Conservation (phyloP, 2,888 invertebrate species). For the Coremacera marginata region DNA sequence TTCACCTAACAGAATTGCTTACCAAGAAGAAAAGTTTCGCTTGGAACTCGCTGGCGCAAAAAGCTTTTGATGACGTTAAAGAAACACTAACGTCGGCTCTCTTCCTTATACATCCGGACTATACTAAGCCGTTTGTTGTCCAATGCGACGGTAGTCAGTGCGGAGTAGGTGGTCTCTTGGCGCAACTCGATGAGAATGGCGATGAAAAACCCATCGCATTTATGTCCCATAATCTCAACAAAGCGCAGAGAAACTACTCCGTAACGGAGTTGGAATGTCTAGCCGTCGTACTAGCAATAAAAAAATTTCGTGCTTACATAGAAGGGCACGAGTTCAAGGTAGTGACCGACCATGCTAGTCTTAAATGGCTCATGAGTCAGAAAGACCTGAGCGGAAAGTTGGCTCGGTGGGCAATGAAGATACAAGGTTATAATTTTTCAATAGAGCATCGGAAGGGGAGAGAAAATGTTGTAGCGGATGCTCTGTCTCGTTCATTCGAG, state of each 20-base stretch:
- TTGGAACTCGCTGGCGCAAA: neutral
- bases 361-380: too few relatives aligned
- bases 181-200: constrained; percentile 23
- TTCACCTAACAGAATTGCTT: constrained; percentile 14
- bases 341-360: too few relatives aligned
- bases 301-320: too few relatives aligned
- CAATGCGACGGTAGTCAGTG: constrained; percentile 31
- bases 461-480: too few relatives aligned
- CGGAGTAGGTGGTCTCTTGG: constrained; percentile 6
- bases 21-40: constrained; percentile 1
- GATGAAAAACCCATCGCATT: constrained; percentile 38
- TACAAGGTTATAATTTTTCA: too few relatives aligned
- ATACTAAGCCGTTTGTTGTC: neutral
- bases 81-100: neutral
- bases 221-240: neutral
- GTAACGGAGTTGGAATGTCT: neutral
- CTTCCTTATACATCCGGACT: neutral
- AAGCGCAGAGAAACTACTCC: neutral
- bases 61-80: neutral
- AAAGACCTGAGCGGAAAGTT: too few relatives aligned
- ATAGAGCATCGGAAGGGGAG: too few relatives aligned
- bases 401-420: too few relatives aligned
- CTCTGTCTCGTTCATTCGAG: too few relatives aligned
- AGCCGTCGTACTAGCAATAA: neutral
- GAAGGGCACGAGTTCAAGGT: too few relatives aligned